A percentile compares a stretch with the other conserved stretches of the same genome.
phyloP scores from a whole-genome alignment of 2,888 invertebrate genomes.

The Hemicrepidius hirtus region DNA sequence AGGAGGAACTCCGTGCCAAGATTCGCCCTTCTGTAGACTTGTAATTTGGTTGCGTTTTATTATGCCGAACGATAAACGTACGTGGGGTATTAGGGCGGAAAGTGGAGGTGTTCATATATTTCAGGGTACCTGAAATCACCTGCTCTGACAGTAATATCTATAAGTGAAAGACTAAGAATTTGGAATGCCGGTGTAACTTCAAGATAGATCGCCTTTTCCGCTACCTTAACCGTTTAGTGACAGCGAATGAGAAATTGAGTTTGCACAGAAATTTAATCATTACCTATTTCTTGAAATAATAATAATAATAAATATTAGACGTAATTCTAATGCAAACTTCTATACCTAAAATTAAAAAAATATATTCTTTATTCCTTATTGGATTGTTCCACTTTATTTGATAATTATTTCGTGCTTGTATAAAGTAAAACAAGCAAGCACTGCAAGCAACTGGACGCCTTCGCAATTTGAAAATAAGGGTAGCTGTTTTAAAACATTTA shows the following conservation, averaged over 20 bases:
- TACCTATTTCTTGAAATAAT: too few species aligned
- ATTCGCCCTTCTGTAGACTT: conserved; percentile 50
- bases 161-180: conserved; percentile 42
- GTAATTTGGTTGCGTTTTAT: conserved; percentile 56
- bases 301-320: too few species aligned
- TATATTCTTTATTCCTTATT: too few species aligned
- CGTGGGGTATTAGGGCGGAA: conserved; percentile 53
- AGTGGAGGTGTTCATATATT: conserved; percentile 65
- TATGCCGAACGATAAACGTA: conserved; percentile 46
- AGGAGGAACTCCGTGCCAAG: conserved; percentile 59
- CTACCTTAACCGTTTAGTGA: conserved; percentile 1
- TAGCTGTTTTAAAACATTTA: too few species aligned
- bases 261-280: not conserved
- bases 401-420: too few species aligned
- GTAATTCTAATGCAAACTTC: too few species aligned
- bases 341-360: too few species aligned
- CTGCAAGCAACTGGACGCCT: too few species aligned
- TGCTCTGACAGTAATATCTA: conserved; percentile 41
- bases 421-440: too few species aligned
- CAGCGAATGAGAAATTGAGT: not conserved
- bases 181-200: conserved; percentile 30
- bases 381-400: too few species aligned
- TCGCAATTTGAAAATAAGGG: too few species aligned
- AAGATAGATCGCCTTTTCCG: conserved; percentile 27
- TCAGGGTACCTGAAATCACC: conserved; percentile 57